Percentiles rank a stretch among this genome's conserved stretches.
These are phyloP conservation scores for Liasis olivaceus DNA, from an alignment of 2,797 vertebrate genomes.

Conservation along the genomic window DNA sequence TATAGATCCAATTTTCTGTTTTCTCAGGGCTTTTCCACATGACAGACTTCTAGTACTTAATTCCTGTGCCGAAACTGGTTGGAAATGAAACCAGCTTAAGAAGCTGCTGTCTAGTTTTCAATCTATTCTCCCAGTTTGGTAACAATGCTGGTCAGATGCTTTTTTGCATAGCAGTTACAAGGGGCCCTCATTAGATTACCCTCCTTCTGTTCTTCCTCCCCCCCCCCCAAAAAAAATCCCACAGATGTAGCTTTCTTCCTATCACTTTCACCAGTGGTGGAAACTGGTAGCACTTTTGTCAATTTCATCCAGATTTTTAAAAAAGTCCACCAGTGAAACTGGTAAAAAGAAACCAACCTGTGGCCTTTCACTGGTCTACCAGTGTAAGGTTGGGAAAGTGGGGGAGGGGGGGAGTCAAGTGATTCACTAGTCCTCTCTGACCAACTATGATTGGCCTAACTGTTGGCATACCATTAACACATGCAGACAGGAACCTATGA, in stretches of 20 bases:
- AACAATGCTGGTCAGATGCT: neutral
- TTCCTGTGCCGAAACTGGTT: neutral
- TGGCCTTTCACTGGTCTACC: neutral
- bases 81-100: neutral
- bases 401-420: neutral
- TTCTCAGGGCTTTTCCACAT: neutral
- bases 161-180: neutral
- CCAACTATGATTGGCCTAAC: neutral
- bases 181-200: neutral
- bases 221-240: neutral
- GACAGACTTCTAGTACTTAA: neutral
- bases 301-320: neutral
- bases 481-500: neutral
- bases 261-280: neutral
- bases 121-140: neutral
- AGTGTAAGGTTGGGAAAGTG: neutral
- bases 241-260: neutral
- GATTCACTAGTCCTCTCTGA: neutral
- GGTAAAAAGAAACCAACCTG: neutral
- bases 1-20: neutral
- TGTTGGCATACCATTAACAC: neutral
- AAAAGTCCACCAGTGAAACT: neutral
- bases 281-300: neutral
- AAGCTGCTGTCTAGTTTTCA: neutral
- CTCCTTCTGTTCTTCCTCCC: neutral